phyloP scores from a whole-genome alignment of 2,797 vertebrate species.

The Apodemus agrarius region DNA sequence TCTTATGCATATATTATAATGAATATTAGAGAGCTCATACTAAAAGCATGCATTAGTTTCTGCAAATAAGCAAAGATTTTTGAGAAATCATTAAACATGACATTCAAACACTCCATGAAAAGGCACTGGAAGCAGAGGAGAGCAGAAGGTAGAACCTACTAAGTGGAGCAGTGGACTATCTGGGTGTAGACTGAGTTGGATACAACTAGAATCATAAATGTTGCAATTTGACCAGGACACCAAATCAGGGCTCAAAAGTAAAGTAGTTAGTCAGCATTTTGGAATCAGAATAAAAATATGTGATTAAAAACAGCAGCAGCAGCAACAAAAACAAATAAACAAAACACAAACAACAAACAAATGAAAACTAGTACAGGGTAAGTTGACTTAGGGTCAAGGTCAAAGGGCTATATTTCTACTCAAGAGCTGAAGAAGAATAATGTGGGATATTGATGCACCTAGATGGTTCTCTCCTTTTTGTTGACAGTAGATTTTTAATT shows the following conservation, averaged over 20 bases:
- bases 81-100: background rate
- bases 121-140: background rate
- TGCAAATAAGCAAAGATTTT: background rate
- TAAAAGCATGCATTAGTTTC: background rate
- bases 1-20: background rate
- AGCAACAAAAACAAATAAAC: background rate
- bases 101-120: background rate
- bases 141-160: background rate
- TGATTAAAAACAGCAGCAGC: background rate
- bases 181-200: accelerated
- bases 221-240: background rate
- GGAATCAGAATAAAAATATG: background rate
- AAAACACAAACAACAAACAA: background rate
- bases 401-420: background rate
- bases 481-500: background rate
- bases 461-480: background rate
- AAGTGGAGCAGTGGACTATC: accelerated
- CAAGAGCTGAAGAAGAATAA: background rate
- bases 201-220: accelerated
- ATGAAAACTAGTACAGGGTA: background rate
- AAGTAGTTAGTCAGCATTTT: background rate
- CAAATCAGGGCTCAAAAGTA: background rate
- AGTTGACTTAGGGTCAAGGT: background rate
- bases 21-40: background rate
- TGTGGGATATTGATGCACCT: background rate